Base-by-base conservation (phyloP, 1,140 invertebrate species). In the Pseudachorutes palmiensis region DNA sequence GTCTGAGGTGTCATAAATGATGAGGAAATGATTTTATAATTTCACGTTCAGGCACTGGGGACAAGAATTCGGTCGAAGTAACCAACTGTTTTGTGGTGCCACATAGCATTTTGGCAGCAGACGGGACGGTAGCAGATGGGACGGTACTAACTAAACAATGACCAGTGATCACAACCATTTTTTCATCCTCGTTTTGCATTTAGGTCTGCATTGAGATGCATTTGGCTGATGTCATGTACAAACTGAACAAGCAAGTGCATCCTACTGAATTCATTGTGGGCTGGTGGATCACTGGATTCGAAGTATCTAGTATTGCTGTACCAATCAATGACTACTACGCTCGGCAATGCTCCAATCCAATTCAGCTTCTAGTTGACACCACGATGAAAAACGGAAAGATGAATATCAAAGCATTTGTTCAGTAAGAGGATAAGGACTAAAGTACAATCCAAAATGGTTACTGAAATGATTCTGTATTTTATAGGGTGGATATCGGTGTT, bases 71-170 rank as follows among this genome's bases (percentile, higher is more conserved):
- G 31, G 90, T 98, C 45, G 94, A 98, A 82, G 90, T 97, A 14
- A 96, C 92, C 2, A 97, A 98, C 76, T 97, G 93, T 76, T 98
- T 97, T 80, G 94, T 93, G 78, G 94, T 98, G 45, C 94, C 94
- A 0, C 94, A 98, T 76, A 97, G 67, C 36, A 74, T 74, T 36
- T 71, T 95, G 80, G 94, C 97, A 79, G 90, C 91, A 73, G 92
- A 93, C 75, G 94, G 96, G 76, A 83, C 86, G 77, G 84, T 84
- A 77, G 72, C 19, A 19, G 19, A 45, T 12, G 19, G 19, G 19
- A n/a, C n/a, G n/a, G n/a, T n/a, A n/a, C n/a, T n/a, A n/a, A n/a
- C n/a, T n/a, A n/a, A n/a, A n/a, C n/a, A n/a, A n/a, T n/a, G n/a
- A n/a, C n/a, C n/a, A n/a, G n/a, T n/a, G n/a, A n/a, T n/a, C n/a